Evolutionary conservation across 2,888 invertebrate genomes (phyloP).

Genomic region (Exocentrus adspersus): DNA sequence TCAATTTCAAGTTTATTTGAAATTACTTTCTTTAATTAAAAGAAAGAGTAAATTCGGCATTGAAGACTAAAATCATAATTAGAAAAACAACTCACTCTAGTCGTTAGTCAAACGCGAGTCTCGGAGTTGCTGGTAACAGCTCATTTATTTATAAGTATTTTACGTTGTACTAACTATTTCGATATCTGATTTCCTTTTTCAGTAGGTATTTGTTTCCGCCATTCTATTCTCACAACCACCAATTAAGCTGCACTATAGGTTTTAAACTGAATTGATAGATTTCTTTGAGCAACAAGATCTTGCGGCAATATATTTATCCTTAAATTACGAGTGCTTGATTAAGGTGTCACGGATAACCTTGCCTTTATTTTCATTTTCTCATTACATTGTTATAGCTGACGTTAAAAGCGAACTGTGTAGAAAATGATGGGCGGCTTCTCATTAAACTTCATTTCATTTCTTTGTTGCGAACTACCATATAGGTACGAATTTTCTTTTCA

Average conservation of each 20-base stretch:
- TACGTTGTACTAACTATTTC: too few species aligned
- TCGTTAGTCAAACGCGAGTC: too few species aligned
- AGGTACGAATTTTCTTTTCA: not conserved
- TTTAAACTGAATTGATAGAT: not conserved
- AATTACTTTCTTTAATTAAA: too few species aligned
- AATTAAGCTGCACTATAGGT: not conserved
- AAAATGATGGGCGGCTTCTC: slow-evolving; percentile 7
- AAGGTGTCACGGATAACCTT: slow-evolving; percentile 11
- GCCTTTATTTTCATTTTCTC: slow-evolving; percentile 4
- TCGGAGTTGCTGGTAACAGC: too few species aligned
- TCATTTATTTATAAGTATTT: too few species aligned
- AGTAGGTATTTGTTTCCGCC: not conserved
- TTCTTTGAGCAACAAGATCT: not conserved
- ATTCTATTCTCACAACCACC: not conserved
- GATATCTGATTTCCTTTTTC: too few species aligned
- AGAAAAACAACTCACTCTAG: too few species aligned
- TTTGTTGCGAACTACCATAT: not conserved
- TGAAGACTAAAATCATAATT: too few species aligned
- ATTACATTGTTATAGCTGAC: slow-evolving; percentile 4
- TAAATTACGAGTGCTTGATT: not conserved
- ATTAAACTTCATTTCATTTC: slow-evolving; percentile 6
- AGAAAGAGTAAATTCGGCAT: too few species aligned
- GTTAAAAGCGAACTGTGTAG: not conserved
- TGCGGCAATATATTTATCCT: not conserved
- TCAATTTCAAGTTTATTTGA: too few species aligned